Evolutionary conservation across 2,113 vertebrate species (phyloP), one percentile per base, ranked within the genome.

Genomic region (Philantomba maxwellii): DNA sequence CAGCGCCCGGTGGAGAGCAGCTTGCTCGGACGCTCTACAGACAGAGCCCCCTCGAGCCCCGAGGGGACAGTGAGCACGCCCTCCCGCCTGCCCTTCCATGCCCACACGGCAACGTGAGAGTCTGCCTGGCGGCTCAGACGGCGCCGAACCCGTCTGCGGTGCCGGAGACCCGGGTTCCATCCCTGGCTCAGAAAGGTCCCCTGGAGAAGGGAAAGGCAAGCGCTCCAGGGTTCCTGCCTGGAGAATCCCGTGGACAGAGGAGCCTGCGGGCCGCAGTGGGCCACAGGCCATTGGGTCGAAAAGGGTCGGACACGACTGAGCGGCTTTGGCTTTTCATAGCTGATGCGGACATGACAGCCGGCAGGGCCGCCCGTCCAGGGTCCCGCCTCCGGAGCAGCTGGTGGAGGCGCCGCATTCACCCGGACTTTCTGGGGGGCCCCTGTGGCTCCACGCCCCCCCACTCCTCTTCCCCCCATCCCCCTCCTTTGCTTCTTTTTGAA

Each of bases 1-100:
- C 19, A 6, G 14, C 28, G 5, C 3, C 51, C 23, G 6, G 11
- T 2, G 12, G 30, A 36, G 45, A 0, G 45, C 15, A 13, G 6
- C 39, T 6, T 9, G 28, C 26, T 57, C 21, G 26, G 5, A 23
- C 2, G 16, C n/a, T 58, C 13, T 10, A 3, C 5, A 13, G 9
- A 12, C 30, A 1, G 1, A 8, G 36, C 13, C 15, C 12, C 7
- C 45, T 5, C 2, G 58, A 36, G 7, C 39, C 70, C 33, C n/a
- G 28, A 2, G 60, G 0, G 1, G 4, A 14, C 8, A 4, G 0
- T 6, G 5, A 14, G 2, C 4, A 1, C 1, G 33, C 15, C 62
- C 7, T 39, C 64, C 58, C 1, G 1, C 1, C 47, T 15, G 0
- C 78, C 36, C 10, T 3, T 57, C n/a, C 3, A 3, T 81, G 30